Percentiles rank a stretch among this genome's conserved stretches.
phyloP scores from a whole-genome alignment of 2,888 invertebrate species.

The Oligia fasciuncula region DNA sequence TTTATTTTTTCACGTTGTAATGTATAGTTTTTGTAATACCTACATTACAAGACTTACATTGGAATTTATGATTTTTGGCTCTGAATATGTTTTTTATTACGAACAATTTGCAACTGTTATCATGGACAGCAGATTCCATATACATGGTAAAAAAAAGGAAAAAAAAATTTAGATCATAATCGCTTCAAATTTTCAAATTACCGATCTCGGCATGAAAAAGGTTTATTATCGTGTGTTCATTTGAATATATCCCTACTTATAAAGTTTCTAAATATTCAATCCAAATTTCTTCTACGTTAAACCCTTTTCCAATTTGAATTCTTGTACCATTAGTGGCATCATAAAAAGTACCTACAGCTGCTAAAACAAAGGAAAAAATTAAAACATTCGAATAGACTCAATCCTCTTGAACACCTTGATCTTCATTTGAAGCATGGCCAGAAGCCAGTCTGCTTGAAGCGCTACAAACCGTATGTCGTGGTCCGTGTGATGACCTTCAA shows the following conservation, averaged over 20 bases:
- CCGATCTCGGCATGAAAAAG: background rate
- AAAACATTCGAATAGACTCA: constrained; percentile 63
- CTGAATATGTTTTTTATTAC: background rate
- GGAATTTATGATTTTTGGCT: background rate
- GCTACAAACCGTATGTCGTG: constrained; percentile 78
- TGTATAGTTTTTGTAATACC: background rate
- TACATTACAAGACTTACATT: background rate
- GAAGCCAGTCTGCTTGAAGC: constrained; percentile 77
- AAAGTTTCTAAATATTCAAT: background rate
- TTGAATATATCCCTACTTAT: background rate
- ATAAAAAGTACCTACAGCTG: background rate
- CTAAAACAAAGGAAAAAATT: background rate
- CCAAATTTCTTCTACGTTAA: background rate
- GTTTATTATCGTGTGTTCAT: background rate
- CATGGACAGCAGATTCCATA: background rate
- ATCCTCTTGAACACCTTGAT: constrained; percentile 76
- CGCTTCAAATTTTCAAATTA: background rate
- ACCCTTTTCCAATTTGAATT: background rate
- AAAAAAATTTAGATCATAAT: background rate
- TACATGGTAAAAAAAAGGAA: background rate
- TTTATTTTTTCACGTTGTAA: background rate
- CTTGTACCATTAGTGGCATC: background rate
- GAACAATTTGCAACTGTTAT: background rate
- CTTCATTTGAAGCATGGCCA: constrained; percentile 81
- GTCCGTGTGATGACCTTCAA: constrained; percentile 79